Percentiles rank a stretch among this genome's conserved stretches.
Conservation (phyloP, 1,140 invertebrate species). For the Teleopsis dalmanni region DNA sequence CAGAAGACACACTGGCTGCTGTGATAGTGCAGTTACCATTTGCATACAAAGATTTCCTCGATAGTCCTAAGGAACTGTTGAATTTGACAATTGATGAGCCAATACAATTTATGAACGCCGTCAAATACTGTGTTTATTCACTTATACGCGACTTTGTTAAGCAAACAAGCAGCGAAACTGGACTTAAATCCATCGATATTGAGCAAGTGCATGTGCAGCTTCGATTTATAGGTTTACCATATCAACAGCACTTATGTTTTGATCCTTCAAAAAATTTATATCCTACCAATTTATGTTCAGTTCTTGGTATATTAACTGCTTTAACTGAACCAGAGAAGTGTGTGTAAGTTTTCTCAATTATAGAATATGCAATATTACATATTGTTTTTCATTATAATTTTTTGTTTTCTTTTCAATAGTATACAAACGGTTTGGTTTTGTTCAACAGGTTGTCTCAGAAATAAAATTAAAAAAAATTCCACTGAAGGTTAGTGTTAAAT, state of each 20-base stretch:
- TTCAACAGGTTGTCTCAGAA: slow-evolving; percentile 28
- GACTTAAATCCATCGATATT: slow-evolving; percentile 23
- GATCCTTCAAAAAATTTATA: slow-evolving; percentile 15
- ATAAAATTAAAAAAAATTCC: slow-evolving; percentile 31
- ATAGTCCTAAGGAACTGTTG: slow-evolving; percentile 15
- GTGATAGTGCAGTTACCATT: slow-evolving; percentile 26
- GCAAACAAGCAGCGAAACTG: not conserved
- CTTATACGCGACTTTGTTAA: slow-evolving; percentile 19
- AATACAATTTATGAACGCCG: slow-evolving; percentile 26
- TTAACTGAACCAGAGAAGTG: no score
- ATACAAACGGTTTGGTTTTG: slow-evolving; percentile 40
- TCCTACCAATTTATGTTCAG: no score
- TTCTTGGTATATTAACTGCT: no score
- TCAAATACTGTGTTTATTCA: slow-evolving; percentile 27
- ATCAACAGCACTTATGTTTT: slow-evolving; percentile 21
- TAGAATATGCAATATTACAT: no score
- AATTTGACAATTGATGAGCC: slow-evolving; percentile 27
- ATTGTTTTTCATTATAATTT: no score
- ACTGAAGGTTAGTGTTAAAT: slow-evolving; percentile 23
- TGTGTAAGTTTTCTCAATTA: no score
- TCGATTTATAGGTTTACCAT: slow-evolving; percentile 27
- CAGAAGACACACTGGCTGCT: slow-evolving; percentile 28
- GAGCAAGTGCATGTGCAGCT: slow-evolving; percentile 30
- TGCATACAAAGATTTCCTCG: slow-evolving; percentile 18
- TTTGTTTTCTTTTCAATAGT: slow-evolving; percentile 13